Conservation (phyloP, 2,797 vertebrate species). For the Sebastolobus altivelis region DNA sequence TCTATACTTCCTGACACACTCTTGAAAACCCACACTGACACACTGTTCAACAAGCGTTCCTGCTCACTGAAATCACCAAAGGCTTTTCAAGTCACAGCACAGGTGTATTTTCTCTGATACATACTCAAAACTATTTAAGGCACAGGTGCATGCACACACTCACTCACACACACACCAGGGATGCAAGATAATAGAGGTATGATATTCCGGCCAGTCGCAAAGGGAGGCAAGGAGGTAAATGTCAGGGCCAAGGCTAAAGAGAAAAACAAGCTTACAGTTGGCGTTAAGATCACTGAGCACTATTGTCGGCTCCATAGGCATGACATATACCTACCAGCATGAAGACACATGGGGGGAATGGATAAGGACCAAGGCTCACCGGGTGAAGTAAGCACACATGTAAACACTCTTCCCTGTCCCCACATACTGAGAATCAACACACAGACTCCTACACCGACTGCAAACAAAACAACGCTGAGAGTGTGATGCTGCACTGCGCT, state of each 20-base stretch:
- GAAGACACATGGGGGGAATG: constrained; percentile 51
- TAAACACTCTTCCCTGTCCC: constrained; percentile 62
- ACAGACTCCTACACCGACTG: constrained; percentile 22
- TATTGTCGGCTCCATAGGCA: constrained; percentile 70
- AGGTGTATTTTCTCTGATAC: constrained; percentile 51
- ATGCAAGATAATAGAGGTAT: constrained; percentile 68
- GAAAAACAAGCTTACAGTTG: constrained; percentile 77
- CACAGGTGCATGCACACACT: constrained; percentile 39
- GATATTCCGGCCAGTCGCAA: constrained; percentile 64
- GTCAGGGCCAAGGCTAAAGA: constrained; percentile 80
- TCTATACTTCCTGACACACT: constrained; percentile 53
- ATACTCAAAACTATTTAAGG: constrained; percentile 41
- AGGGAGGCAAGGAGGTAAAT: constrained; percentile 75
- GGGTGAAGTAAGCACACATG: constrained; percentile 70
- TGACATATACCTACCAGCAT: constrained; percentile 77
- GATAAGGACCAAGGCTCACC: constrained; percentile 54
- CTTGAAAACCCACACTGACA: constrained; percentile 39
- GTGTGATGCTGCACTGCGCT: constrained; percentile 34
- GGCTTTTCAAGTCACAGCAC: constrained; percentile 46
- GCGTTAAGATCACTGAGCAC: constrained; percentile 75
- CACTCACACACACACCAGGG: constrained; percentile 29
- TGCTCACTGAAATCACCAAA: constrained; percentile 29
- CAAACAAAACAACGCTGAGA: constrained; percentile 44
- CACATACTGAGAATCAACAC: constrained; percentile 53
- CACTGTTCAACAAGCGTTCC: constrained; percentile 38